Conservation (phyloP, 2,888 invertebrate genomes). For the Lamellibrachia satsuma region DNA sequence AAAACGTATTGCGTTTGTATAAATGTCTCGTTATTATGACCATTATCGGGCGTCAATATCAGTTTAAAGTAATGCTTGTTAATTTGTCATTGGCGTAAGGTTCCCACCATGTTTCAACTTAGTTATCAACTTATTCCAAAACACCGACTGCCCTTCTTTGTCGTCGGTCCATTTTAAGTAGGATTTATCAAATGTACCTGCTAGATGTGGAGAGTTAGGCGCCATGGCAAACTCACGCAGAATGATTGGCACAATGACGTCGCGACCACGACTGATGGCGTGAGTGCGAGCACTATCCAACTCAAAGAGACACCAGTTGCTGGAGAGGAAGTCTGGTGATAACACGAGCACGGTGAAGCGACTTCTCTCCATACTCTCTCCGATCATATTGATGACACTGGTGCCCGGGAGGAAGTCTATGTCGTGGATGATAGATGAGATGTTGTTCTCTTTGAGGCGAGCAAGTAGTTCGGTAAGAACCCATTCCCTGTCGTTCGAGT, state of each 20-base stretch:
- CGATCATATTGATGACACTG: neutral
- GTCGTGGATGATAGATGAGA: neutral
- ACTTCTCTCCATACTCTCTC: neutral
- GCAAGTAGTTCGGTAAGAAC: neutral
- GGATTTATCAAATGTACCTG: neutral
- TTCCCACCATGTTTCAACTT: neutral
- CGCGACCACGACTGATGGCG: neutral
- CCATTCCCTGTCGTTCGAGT: neutral
- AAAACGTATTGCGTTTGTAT: too few relatives aligned
- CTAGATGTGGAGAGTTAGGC: neutral
- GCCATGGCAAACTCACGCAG: neutral
- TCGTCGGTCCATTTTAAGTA: neutral
- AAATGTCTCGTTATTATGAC: too few relatives aligned
- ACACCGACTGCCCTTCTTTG: neutral
- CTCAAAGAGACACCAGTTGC: slow-evolving; percentile 23
- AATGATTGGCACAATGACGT: neutral
- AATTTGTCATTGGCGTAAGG: neutral
- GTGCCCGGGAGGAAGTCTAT: slow-evolving; percentile 22
- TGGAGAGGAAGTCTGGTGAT: neutral
- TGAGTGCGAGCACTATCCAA: neutral
- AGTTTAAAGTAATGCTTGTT: neutral
- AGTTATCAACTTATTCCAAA: neutral
- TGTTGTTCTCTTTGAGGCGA: neutral
- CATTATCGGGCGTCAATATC: too few relatives aligned
- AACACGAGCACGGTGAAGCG: neutral